Base-by-base conservation (phyloP, 2,113 vertebrate species). In the Odontesthes bonariensis region DNA sequence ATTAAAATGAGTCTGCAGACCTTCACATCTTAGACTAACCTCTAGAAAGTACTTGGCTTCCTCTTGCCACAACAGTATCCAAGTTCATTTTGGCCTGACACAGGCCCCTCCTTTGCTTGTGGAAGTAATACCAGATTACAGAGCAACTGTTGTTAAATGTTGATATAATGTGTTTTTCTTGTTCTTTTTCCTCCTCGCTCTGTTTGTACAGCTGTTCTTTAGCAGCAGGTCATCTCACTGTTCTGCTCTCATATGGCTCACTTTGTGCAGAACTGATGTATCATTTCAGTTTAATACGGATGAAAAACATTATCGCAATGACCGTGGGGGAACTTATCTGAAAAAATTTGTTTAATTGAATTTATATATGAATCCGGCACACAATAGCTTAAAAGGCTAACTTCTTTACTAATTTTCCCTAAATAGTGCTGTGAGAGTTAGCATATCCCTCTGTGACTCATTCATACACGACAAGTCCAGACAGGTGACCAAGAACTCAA, bases 121-220 rank as follows among this genome's bases (percentile, higher is more conserved):
- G 92, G 92, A 94, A 93, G 94, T 92, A 94, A 92, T 92, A 93
- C 92, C 91, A 93, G 91, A 94, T 94, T 94, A 95, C 93, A 94
- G 92, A 94, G 92, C 89, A 87, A 93, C 93, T 94, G 93, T 93
- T 94, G 92, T 94, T 92, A 94, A 94, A 94, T 89, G 89, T 92
- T 94, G 92, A 93, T 91, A 92, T 92, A 94, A 94, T 94, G 87
- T 94, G 92, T 92, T 93, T 92, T 94, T 89, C 87, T 93, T 91
- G 82, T 83, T 86, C 84, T 85, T 91, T 89, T 86, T 0, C 69
- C 71, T 64, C 73, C 55, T 70, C 79, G 56, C 81, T 75, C 79
- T 94, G 93, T 94, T 95, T 94, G 89, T 71, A 94, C 94, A 95
- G 94, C 94, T 94, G 94, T 86, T 90, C 89, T 85, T 86, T 84